Conservation (phyloP, 2,797 vertebrate species). For the Esox masquinongy region DNA sequence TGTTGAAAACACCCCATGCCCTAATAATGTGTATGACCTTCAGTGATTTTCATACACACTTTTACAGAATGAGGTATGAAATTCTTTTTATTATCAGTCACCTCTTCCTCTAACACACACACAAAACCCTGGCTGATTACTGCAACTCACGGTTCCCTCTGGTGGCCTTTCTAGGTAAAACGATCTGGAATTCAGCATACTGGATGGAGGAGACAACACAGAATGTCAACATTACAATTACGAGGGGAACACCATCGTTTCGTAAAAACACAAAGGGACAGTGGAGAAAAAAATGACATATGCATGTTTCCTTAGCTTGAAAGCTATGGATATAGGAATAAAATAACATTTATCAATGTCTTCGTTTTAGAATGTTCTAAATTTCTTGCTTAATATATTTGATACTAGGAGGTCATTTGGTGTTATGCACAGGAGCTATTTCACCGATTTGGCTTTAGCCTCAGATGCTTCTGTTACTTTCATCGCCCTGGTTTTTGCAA, state of each 20-base stretch:
- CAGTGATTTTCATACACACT: conserved; percentile 23
- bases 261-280: background rate
- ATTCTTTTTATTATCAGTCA: background rate
- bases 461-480: no score
- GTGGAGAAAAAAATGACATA: background rate
- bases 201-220: background rate
- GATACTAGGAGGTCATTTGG: no score
- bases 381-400: no score
- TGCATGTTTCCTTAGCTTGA: background rate
- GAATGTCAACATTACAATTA: background rate
- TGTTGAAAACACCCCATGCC: background rate
- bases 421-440: no score
- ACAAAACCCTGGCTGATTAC: background rate
- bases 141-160: conserved; percentile 51
- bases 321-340: no score
- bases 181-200: background rate
- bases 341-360: no score
- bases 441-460: no score
- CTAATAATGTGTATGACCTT: conserved; percentile 38
- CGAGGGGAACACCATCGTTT: background rate
- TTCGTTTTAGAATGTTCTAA: no score
- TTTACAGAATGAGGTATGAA: conserved; percentile 21
- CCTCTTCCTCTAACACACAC: background rate
- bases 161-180: conserved; percentile 38
- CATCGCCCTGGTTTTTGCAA: no score